Evolutionary conservation across 2,113 vertebrate species (phyloP).

Genomic region (Furnarius figulus): DNA sequence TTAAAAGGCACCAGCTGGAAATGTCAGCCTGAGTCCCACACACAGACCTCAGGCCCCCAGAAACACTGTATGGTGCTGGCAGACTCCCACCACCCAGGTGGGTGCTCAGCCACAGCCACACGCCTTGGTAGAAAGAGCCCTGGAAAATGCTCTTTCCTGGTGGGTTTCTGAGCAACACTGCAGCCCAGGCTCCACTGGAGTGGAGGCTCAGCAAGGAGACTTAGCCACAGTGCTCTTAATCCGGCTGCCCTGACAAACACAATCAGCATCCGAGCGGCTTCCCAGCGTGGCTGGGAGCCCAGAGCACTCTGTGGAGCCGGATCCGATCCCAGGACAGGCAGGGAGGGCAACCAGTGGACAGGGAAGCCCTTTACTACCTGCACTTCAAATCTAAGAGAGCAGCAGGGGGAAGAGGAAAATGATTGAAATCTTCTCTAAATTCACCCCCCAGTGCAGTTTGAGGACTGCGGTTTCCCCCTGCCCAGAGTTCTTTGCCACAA

Average conservation of each 20-base stretch:
- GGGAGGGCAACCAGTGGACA: neutral
- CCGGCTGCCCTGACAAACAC: conserved; percentile 66
- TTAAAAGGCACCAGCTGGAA: neutral
- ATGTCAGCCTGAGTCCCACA: neutral
- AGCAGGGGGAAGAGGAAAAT: neutral
- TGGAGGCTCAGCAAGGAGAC: neutral
- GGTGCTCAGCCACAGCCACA: neutral
- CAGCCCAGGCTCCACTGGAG: neutral
- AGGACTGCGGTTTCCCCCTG: neutral
- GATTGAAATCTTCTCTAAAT: neutral
- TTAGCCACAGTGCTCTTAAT: conserved; percentile 54
- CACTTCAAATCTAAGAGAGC: neutral
- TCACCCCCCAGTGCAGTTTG: neutral
- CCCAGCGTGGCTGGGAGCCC: neutral
- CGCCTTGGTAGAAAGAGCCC: neutral
- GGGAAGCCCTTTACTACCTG: neutral
- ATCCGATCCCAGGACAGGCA: neutral
- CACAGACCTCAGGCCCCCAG: neutral
- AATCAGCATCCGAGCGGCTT: conserved; percentile 52
- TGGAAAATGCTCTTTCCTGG: neutral
- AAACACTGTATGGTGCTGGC: rapidly evolving
- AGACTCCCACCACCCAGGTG: neutral
- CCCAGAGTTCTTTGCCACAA: neutral
- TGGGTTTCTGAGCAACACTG: neutral
- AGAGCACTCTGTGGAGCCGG: neutral